These are phyloP conservation scores for Brachyopa scutellaris DNA, from an alignment of 2,888 invertebrate genomes.

Conservation along the genomic window DNA sequence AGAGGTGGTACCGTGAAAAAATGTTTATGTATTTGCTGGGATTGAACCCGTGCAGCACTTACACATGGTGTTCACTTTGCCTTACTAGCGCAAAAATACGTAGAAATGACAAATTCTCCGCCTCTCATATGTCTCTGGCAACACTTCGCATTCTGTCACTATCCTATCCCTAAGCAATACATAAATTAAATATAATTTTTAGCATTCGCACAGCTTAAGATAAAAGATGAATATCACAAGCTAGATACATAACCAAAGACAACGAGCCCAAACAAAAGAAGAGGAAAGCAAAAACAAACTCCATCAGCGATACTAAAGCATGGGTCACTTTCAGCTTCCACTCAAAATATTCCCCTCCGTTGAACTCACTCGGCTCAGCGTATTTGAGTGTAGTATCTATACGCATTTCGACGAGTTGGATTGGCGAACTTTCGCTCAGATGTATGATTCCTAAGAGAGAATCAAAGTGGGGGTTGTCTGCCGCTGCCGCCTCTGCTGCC, in stretches of 20 bases:
- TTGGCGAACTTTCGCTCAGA: constrained; percentile 46
- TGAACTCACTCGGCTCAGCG: constrained; percentile 28
- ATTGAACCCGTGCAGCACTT: too few species aligned
- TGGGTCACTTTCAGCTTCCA: constrained; percentile 31
- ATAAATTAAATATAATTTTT: constrained; percentile 66
- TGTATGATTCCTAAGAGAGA: constrained; percentile 17
- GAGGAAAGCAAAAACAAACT: constrained; percentile 1
- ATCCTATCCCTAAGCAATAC: constrained; percentile 39
- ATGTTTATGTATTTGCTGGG: too few species aligned
- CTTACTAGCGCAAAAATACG: too few species aligned
- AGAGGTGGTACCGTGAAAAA: too few species aligned
- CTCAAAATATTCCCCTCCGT: constrained; percentile 58
- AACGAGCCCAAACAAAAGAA: constrained; percentile 10
- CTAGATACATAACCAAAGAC: constrained; percentile 39
- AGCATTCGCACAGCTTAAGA: constrained; percentile 67
- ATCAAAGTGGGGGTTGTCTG: constrained; percentile 52
- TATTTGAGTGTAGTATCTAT: constrained; percentile 32
- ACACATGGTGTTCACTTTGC: too few species aligned
- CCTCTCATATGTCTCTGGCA: too few species aligned
- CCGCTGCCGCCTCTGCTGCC: neutral
- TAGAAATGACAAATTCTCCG: too few species aligned
- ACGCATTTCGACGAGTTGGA: constrained; percentile 18
- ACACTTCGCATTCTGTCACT: constrained; percentile 39
- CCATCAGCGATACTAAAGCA: constrained; percentile 7
- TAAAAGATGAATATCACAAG: constrained; percentile 66